Conservation (phyloP, 2,113 vertebrate species). For the Pteropus alecto region DNA sequence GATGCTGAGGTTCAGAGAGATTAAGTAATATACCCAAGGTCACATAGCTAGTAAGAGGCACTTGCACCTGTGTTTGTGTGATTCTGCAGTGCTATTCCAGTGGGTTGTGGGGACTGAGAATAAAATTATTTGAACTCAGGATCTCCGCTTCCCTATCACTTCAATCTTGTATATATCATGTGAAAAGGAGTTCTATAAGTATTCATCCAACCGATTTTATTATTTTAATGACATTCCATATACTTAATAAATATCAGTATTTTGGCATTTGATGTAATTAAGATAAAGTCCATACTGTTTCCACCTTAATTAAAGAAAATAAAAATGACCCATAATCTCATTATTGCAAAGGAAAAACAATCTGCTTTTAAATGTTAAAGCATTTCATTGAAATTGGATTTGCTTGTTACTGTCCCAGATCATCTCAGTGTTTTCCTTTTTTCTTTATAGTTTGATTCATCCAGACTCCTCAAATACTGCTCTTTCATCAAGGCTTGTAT, state of each 20-base stretch:
- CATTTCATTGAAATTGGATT: background rate
- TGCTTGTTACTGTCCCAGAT: background rate
- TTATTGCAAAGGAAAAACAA: background rate
- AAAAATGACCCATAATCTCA: background rate
- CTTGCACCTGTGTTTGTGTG: background rate
- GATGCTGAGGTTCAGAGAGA: background rate
- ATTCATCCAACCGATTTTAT: background rate
- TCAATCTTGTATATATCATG: background rate
- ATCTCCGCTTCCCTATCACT: background rate
- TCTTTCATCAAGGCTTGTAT: slow-evolving; percentile 88
- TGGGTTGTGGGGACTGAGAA: background rate
- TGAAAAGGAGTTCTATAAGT: background rate
- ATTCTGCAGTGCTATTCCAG: background rate
- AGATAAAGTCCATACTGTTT: slow-evolving; percentile 20
- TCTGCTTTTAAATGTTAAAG: slow-evolving; percentile 37
- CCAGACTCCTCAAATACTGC: slow-evolving; percentile 90
- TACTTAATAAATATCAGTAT: background rate
- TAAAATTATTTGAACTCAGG: background rate
- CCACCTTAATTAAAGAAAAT: background rate
- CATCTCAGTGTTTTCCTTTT: background rate
- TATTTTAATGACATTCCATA: background rate
- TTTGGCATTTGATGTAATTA: slow-evolving; percentile 10
- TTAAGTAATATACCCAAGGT: background rate
- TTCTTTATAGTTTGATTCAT: slow-evolving; percentile 90
- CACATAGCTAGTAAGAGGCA: background rate